phyloP scores from a whole-genome alignment of 1,140 invertebrate species.

The Cydia strobilella region DNA sequence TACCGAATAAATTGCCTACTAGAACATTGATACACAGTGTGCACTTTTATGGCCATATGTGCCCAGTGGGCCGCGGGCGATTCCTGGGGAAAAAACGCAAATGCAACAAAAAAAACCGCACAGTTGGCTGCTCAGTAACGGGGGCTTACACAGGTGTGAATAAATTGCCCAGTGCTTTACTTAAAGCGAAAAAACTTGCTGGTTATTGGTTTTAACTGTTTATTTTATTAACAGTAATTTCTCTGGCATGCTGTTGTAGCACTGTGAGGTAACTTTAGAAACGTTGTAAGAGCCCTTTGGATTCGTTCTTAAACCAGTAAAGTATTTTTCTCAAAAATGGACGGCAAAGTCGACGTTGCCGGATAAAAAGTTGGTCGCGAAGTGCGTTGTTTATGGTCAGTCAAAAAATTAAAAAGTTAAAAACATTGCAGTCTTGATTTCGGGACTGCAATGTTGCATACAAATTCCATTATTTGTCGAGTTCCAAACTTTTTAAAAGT shows the following conservation, averaged over 20 bases:
- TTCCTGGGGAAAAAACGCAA: slow-evolving; percentile 35
- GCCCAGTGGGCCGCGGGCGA: slow-evolving; percentile 34
- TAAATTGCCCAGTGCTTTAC: slow-evolving; percentile 17
- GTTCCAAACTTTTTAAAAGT: no score
- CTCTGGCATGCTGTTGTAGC: neutral
- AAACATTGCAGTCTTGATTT: no score
- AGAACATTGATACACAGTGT: slow-evolving; percentile 16
- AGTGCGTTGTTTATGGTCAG: no score
- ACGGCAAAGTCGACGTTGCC: no score
- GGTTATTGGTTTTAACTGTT: slow-evolving; percentile 24
- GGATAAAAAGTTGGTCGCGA: no score
- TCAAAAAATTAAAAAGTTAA: no score
- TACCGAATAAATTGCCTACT: neutral
- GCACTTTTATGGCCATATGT: slow-evolving; percentile 14
- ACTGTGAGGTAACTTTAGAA: neutral
- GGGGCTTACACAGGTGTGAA: slow-evolving; percentile 40
- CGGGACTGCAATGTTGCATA: no score
- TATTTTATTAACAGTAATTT: slow-evolving; percentile 9
- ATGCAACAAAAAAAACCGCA: slow-evolving; percentile 50
- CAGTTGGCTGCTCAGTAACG: slow-evolving; percentile 45
- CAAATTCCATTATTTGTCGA: no score
- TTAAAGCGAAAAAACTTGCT: slow-evolving; percentile 4
- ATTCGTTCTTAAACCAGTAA: no score
- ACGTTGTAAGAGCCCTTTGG: no score
- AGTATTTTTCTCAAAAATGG: no score